Evolutionary conservation across 2,888 invertebrate species (phyloP).

Genomic region (Brachyptera risi): DNA sequence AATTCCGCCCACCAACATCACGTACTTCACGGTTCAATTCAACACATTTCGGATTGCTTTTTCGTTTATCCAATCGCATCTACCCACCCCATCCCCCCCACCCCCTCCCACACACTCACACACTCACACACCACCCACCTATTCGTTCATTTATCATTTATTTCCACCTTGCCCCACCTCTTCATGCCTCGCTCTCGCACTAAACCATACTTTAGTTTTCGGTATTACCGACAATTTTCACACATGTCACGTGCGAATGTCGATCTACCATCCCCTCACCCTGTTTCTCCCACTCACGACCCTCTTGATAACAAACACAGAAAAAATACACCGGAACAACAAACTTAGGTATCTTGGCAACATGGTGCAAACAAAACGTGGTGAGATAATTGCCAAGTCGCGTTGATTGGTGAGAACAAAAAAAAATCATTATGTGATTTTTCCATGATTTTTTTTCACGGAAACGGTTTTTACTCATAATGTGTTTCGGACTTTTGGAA

Average conservation of each 20-base stretch:
- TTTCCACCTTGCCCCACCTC: not conserved
- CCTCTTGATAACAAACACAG: not conserved
- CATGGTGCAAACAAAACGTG: no score
- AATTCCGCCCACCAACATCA: no score
- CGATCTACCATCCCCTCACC: not conserved
- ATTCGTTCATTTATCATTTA: slow-evolving; percentile 1
- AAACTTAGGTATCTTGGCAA: no score
- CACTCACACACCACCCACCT: no score
- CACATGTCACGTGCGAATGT: not conserved
- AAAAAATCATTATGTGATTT: no score
- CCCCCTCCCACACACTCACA: no score
- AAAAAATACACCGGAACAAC: not conserved
- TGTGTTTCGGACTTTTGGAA: no score
- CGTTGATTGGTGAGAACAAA: no score
- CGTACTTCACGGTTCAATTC: not conserved
- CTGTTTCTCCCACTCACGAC: not conserved
- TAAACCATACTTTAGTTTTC: slow-evolving; percentile 1
- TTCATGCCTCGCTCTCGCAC: no score
- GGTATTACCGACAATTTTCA: not conserved
- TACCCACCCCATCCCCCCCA: not conserved
- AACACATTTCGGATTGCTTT: not conserved
- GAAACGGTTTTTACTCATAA: no score
- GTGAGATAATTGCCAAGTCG: no score
- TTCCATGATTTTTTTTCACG: no score
- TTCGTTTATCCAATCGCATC: slow-evolving; percentile 1